A percentile compares a stretch with the other conserved stretches of the same genome.
Evolutionary conservation across 2,797 vertebrate genomes (phyloP).

Genomic region (Hyperoplus immaculatus): DNA sequence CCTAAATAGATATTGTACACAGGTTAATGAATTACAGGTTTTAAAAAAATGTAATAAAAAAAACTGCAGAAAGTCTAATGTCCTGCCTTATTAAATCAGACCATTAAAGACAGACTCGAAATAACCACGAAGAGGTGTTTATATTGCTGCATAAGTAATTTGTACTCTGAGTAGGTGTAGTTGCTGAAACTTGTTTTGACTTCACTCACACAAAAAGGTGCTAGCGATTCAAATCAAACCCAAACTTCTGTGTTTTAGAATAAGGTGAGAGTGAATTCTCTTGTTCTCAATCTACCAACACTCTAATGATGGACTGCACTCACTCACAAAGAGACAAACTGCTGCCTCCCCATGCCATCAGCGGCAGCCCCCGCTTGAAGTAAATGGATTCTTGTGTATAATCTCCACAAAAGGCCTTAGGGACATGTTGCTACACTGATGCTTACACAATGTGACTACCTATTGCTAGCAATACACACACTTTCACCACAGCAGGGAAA

Average conservation of each 20-base stretch:
- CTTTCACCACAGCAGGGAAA: constrained; percentile 37
- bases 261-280: constrained; percentile 23
- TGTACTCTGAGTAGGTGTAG: not conserved
- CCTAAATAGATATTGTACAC: not conserved
- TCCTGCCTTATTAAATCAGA: not conserved
- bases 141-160: not conserved
- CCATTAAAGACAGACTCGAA: not conserved
- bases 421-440: constrained; percentile 68
- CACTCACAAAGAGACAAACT: constrained; percentile 48
- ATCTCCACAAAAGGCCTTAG: constrained; percentile 59
- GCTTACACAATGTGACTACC: constrained; percentile 70
- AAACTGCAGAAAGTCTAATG: not conserved
- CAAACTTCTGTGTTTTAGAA: constrained; percentile 6
- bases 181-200: constrained; percentile 12
- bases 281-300: constrained; percentile 43
- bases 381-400: constrained; percentile 71
- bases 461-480: constrained; percentile 55
- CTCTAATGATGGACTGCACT: constrained; percentile 27
- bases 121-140: not conserved
- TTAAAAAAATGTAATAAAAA: not conserved
- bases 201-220: constrained; percentile 18
- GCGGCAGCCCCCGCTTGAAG: constrained; percentile 54
- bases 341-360: constrained; percentile 42
- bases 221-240: constrained; percentile 3
- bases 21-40: not conserved